These are phyloP conservation scores for Ochropacha duplaris DNA, from an alignment of 2,888 invertebrate genomes.

Conservation along the genomic window DNA sequence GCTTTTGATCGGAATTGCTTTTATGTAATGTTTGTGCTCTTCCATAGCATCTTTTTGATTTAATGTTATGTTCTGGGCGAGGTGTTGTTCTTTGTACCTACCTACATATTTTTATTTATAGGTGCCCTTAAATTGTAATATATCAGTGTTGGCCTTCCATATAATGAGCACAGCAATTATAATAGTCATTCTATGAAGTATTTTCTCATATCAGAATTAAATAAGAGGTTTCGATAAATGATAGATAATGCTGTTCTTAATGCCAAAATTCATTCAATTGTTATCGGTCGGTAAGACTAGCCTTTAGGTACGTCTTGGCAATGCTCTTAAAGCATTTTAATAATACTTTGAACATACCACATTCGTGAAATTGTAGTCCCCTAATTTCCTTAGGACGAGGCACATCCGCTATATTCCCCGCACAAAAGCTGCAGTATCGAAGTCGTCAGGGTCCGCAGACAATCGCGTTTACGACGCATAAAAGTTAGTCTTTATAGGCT, in stretches of 20 bases:
- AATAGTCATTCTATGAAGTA: too few relatives aligned
- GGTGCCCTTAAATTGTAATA: constrained; percentile 6
- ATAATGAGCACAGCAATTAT: constrained; percentile 1
- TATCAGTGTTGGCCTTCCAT: neutral
- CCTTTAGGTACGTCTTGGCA: too few relatives aligned
- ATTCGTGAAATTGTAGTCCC: constrained; percentile 46
- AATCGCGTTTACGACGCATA: constrained; percentile 83
- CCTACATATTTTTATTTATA: constrained; percentile 21
- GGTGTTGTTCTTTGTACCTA: constrained; percentile 52
- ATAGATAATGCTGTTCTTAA: too few relatives aligned
- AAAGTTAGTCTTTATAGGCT: constrained; percentile 83
- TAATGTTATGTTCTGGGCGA: constrained; percentile 66
- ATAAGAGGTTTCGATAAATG: too few relatives aligned
- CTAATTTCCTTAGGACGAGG: constrained; percentile 38
- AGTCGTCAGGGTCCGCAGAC: constrained; percentile 72
- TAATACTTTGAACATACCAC: constrained; percentile 18
- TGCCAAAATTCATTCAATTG: too few relatives aligned
- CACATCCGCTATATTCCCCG: constrained; percentile 42
- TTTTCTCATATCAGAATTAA: too few relatives aligned
- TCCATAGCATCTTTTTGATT: constrained; percentile 65
- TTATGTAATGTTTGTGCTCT: constrained; percentile 78
- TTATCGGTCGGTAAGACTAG: too few relatives aligned
- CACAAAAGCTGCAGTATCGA: constrained; percentile 55
- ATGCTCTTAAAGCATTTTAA: neutral
- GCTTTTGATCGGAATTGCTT: constrained; percentile 77